Base-by-base conservation (phyloP, 2,113 vertebrate species). In the Nematolebias whitei region DNA sequence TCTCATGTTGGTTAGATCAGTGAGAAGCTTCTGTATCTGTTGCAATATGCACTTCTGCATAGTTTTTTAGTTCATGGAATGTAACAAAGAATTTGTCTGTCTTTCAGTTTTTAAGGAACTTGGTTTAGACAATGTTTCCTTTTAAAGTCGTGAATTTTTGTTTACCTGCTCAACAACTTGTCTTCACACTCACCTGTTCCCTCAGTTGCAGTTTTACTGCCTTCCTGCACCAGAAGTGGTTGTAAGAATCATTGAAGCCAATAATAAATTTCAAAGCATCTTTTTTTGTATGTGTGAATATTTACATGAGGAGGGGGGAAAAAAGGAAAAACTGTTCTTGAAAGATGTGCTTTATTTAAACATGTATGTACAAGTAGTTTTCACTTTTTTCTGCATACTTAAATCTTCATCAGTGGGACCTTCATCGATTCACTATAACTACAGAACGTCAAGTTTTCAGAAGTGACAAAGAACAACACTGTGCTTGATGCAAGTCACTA, bases 191-290 rank as follows among this genome's bases (percentile, higher is more conserved):
- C 16, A 1, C 32, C 50, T 29, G 23, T 44, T 40, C 6, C 32
- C 9, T 13, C 26, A 10, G 2, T 62, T 19, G n/a, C 26, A 4
- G 53, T 79, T 74, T 57, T 58, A 60, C 52, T 69, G 35, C 69
- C 64, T 54, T 49, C 24, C 68, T 32, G 24, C 68, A 82, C 41
- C 57, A 64, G 41, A 79, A 50, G 59, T 71, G 41, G 43, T 65
- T 79, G 70, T 84, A 78, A 82, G 65, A 60, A 62, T 85, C 84
- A 74, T 93, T 94, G 90, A 96, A 94, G 93, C 94, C 63, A 89
- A 95, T 92, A 98, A 95, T 98, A 98, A 98, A 99, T 86, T 91
- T 96, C 93, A 95, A 94, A 97, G 95, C 94, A 96, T 94, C 79
- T 80, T 2, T 12, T 29, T 38, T 24, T 66, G 48, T 55, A 39